A percentile compares a stretch with the other conserved stretches of the same genome.
Conservation (phyloP, 2,888 invertebrate genomes). For the Lymantria dispar region DNA sequence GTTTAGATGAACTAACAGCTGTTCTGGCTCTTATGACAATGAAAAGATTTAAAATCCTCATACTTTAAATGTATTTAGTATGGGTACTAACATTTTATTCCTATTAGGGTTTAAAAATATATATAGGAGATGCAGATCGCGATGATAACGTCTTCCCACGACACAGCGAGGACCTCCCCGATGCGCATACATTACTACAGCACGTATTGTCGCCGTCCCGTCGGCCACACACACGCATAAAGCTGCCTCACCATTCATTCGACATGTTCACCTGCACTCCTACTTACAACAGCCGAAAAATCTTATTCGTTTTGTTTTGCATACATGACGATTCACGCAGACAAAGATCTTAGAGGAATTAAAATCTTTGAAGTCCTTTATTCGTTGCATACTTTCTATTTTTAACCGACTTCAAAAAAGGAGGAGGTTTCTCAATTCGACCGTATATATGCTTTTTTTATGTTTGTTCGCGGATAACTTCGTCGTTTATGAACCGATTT, state of each 20-base stretch:
- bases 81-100: constrained; percentile 15
- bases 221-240: constrained; percentile 35
- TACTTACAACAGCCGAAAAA: constrained; percentile 27
- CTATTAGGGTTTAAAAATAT: constrained; percentile 28
- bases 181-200: constrained; percentile 74
- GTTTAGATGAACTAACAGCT: too few relatives aligned
- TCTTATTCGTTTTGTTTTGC: constrained; percentile 9
- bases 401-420: too few relatives aligned
- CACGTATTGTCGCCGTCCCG: constrained; percentile 56
- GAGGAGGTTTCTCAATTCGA: too few relatives aligned
- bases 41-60: too few relatives aligned
- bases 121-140: constrained; percentile 37
- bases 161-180: constrained; percentile 67
- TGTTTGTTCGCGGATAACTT: too few relatives aligned
- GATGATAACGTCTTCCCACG: constrained; percentile 67
- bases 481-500: too few relatives aligned
- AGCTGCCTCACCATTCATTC: constrained; percentile 19
- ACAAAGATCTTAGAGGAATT: too few relatives aligned
- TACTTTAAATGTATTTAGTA: not conserved
- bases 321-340: not conserved
- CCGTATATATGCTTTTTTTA: too few relatives aligned
- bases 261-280: constrained; percentile 32
- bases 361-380: too few relatives aligned
- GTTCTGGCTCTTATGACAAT: not conserved
- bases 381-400: too few relatives aligned